These are phyloP conservation scores for Nephila pilipes DNA, from an alignment of 1,140 invertebrate genomes.

Conservation along the genomic window DNA sequence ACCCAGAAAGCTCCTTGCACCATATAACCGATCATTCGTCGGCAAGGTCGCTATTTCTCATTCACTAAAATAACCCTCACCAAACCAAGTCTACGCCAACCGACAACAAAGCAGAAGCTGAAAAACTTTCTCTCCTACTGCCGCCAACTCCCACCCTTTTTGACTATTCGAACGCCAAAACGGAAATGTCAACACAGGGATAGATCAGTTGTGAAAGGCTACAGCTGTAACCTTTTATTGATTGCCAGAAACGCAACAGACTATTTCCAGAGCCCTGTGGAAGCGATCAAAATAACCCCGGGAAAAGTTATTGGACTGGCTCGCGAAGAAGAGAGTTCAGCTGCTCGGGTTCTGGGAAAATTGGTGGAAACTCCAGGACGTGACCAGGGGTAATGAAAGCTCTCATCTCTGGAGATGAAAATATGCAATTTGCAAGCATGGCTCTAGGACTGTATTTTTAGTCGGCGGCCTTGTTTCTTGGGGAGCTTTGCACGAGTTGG, in stretches of 20 bases:
- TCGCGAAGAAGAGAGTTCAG: not conserved
- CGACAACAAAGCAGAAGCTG: too few relatives aligned
- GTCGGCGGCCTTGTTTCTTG: not conserved
- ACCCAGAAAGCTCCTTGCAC: not conserved
- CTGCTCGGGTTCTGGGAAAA: not conserved
- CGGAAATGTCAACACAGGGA: not conserved
- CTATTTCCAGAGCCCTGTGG: not conserved
- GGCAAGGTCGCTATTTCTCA: not conserved
- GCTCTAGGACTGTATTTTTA: not conserved
- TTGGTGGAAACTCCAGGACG: not conserved
- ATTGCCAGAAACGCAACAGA: not conserved
- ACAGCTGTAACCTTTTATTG: constrained; percentile 32
- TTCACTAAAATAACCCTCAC: not conserved
- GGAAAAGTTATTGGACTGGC: constrained; percentile 14
- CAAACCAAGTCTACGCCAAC: not conserved
- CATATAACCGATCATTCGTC: not conserved
- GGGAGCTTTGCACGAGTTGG: too few relatives aligned
- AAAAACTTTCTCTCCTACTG: too few relatives aligned
- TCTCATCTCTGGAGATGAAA: constrained; percentile 10
- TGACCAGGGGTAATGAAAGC: not conserved
- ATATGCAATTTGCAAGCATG: not conserved
- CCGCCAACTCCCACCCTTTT: not conserved
- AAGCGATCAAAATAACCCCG: not conserved
- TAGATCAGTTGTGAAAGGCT: constrained; percentile 18
- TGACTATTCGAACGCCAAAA: not conserved